A percentile compares a stretch with the other conserved stretches of the same genome.
These are phyloP conservation scores for Ameiurus melas DNA, from an alignment of 2,113 vertebrate species.

Conservation along the genomic window DNA sequence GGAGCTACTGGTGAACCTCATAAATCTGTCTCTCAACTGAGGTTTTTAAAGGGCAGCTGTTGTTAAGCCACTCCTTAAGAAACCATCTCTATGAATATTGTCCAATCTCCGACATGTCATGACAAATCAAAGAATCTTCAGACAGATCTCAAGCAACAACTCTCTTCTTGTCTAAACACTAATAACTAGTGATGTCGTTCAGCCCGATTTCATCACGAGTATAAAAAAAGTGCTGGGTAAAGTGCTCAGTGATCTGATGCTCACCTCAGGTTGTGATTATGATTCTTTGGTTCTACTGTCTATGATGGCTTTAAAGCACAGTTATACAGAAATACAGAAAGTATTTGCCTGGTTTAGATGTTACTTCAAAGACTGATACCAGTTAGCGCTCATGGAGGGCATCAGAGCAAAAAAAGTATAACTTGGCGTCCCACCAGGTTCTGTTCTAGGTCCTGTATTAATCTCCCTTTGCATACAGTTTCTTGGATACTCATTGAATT, in stretches of 20 bases:
- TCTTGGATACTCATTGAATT: too few species aligned
- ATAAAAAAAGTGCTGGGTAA: background rate
- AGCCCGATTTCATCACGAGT: background rate
- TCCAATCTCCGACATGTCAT: background rate
- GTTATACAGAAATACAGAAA: background rate
- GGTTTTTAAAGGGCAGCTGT: background rate
- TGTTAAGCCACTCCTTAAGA: background rate
- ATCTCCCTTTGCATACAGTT: background rate
- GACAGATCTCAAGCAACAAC: background rate
- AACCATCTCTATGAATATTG: background rate
- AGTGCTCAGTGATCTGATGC: too few species aligned
- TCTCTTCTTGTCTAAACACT: background rate
- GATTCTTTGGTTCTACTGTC: background rate
- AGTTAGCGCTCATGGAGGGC: background rate
- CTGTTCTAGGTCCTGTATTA: background rate
- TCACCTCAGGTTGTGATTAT: background rate
- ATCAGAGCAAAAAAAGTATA: background rate
- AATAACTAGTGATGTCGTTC: background rate
- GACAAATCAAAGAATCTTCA: background rate
- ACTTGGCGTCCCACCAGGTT: background rate
- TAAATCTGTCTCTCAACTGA: background rate
- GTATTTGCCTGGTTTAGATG: background rate
- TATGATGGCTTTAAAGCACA: background rate
- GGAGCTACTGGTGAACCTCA: background rate
- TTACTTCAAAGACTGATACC: background rate